Evolutionary conservation across 2,797 vertebrate species (phyloP), one percentile per base, ranked within the genome.

Genomic region (Myotis myotis): DNA sequence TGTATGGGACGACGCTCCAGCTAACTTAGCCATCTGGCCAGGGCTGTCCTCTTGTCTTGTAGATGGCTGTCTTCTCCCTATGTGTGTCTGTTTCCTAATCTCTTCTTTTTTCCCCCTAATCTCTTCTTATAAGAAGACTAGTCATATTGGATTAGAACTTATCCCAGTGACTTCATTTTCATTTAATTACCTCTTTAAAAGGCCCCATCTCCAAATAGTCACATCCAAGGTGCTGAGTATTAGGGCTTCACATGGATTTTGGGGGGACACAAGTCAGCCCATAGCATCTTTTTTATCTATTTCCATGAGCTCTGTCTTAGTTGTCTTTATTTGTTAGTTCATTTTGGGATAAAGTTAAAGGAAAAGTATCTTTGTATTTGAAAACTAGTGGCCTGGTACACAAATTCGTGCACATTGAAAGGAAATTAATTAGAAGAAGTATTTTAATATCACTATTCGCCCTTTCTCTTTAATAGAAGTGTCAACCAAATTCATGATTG

Each of bases 61-160:
- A 10, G 53, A n/a, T 0, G 8, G n/a, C 51, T 25, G 0, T 17
- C 25, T 3, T 17, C 53, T 53, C 28, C 33, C 66, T 0, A 0
- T 15, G 16, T 15, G 1, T 13, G 1, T 41, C 47, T 47, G 66
- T 30, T n/a, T 64, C 33, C 33, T 70, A 0, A 23, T 49, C 13
- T 41, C 36, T 51, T 38, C 5, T 38, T 38, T 38, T 38, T 38
- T 38, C 5, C 5, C 38, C 33, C 33, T 70, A 0, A 23, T 38
- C 13, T 41, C 36, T 51, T 36, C 23, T 71, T 72, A 17, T 8
- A n/a, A 51, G 44, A n/a, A 72, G 53, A 17, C 3, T 0, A 64
- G 36, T 25, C 30, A 25, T 20, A 47, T 47, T 55, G 47, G 60
- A 22, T 76, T 41, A 41, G 22, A 36, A 25, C 16, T 30, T 47